Percentiles rank a stretch among this genome's conserved stretches.
Evolutionary conservation across 2,888 invertebrate genomes (phyloP).

Genomic region (Arenicola marina): DNA sequence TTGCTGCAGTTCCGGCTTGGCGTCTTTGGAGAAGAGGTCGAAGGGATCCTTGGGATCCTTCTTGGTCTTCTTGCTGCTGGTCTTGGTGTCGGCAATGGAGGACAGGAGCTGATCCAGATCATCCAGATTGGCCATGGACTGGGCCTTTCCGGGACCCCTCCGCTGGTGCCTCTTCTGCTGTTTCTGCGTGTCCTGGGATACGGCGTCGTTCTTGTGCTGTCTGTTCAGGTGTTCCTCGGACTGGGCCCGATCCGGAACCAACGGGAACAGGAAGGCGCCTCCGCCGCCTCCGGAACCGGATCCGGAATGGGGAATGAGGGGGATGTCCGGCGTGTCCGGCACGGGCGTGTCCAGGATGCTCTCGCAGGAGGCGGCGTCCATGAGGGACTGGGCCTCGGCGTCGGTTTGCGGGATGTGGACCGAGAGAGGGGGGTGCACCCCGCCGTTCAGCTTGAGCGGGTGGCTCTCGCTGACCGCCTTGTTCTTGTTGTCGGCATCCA

Average conservation of each 20-base stretch:
- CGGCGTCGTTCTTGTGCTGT: neutral
- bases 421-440: slow-evolving; percentile 9
- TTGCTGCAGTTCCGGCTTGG: slow-evolving; percentile 1
- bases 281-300: slow-evolving; percentile 7
- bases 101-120: slow-evolving; percentile 14
- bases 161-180: neutral
- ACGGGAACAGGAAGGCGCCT: neutral
- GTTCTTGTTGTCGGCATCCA: slow-evolving; percentile 15
- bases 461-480: neutral
- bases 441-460: slow-evolving; percentile 4
- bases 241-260: slow-evolving; percentile 8
- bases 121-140: slow-evolving; percentile 21
- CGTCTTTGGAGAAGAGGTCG: slow-evolving; percentile 2
- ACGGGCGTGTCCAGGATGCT: slow-evolving; percentile 37
- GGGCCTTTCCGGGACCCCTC: too few species aligned
- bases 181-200: neutral
- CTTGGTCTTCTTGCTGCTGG: neutral
- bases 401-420: neutral
- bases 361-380: slow-evolving; percentile 25
- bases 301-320: slow-evolving; percentile 28
- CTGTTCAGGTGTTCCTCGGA: slow-evolving; percentile 24
- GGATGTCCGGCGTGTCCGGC: slow-evolving; percentile 37
- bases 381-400: neutral
- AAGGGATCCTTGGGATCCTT: neutral
- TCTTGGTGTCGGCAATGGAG: neutral